Evolutionary conservation across 2,888 invertebrate species (phyloP).

Genomic region (Troilus luridus): DNA sequence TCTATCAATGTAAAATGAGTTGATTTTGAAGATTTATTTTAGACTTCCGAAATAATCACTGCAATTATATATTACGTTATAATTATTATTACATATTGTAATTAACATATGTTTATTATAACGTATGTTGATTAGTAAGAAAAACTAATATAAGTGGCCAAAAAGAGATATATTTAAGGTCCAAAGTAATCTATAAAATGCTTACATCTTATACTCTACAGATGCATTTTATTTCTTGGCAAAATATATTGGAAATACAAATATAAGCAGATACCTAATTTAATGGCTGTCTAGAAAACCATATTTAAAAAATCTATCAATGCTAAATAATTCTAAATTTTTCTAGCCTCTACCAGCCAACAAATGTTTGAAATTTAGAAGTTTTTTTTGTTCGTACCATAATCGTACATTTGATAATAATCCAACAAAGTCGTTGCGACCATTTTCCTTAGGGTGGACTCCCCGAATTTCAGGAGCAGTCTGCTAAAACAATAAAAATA

Average conservation of each 20-base stretch:
- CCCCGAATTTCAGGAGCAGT: conserved; percentile 33
- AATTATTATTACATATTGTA: no score
- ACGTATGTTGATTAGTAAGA: background rate
- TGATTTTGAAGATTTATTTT: no score
- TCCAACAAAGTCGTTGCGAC: conserved; percentile 21
- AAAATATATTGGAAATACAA: no score
- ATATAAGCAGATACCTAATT: no score
- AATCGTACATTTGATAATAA: conserved; percentile 48
- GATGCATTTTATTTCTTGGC: background rate
- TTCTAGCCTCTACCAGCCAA: background rate
- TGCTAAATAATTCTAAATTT: background rate
- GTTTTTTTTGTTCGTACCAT: conserved; percentile 17
- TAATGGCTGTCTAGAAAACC: background rate
- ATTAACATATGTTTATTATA: no score
- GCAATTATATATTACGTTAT: no score
- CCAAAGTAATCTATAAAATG: background rate
- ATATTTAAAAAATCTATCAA: background rate
- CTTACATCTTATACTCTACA: background rate
- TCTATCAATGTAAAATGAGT: background rate
- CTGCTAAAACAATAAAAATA: conserved; percentile 49
- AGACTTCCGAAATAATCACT: no score
- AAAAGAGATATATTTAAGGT: background rate
- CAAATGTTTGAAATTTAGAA: background rate
- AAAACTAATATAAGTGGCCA: background rate
- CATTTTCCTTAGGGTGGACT: conserved; percentile 32